phyloP scores from a whole-genome alignment of 1,140 invertebrate genomes.

The Drosophila hydei region DNA sequence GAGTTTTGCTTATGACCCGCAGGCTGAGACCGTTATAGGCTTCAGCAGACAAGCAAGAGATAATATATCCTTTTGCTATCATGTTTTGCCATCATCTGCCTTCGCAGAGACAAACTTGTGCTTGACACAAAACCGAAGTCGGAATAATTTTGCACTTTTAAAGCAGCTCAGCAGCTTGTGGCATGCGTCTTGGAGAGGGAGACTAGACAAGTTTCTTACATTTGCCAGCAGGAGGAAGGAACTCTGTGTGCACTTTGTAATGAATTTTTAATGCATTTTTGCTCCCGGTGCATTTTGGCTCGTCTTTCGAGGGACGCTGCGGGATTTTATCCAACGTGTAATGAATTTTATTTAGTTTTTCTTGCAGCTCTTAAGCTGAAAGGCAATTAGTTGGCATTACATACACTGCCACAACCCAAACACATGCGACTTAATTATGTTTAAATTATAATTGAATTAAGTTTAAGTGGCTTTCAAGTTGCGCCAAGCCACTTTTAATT shows the following conservation, averaged over 20 bases:
- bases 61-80: slow-evolving; percentile 47
- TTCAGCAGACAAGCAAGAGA: slow-evolving; percentile 30
- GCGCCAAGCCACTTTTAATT: slow-evolving; percentile 44
- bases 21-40: slow-evolving; percentile 45
- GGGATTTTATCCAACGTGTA: slow-evolving; percentile 26
- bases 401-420: slow-evolving; percentile 14
- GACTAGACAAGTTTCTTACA: slow-evolving; percentile 61
- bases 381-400: slow-evolving; percentile 60
- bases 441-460: slow-evolving; percentile 75
- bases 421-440: slow-evolving; percentile 42
- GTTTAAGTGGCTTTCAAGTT: slow-evolving; percentile 64
- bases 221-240: slow-evolving; percentile 10
- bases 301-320: not conserved
- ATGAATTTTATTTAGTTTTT: slow-evolving; percentile 57
- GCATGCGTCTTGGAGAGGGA: no score
- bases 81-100: slow-evolving; percentile 6
- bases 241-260: slow-evolving; percentile 56
- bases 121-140: not conserved
- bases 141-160: not conserved
- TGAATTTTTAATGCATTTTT: slow-evolving; percentile 76
- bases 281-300: slow-evolving; percentile 34
- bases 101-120: not conserved
- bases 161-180: slow-evolving; percentile 1
- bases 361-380: slow-evolving; percentile 29
- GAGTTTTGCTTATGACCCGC: slow-evolving; percentile 63